Percentiles rank a stretch among this genome's conserved stretches.
These are phyloP conservation scores for Zygogramma bicolorata DNA, from an alignment of 2,888 invertebrate species.

Conservation along the genomic window DNA sequence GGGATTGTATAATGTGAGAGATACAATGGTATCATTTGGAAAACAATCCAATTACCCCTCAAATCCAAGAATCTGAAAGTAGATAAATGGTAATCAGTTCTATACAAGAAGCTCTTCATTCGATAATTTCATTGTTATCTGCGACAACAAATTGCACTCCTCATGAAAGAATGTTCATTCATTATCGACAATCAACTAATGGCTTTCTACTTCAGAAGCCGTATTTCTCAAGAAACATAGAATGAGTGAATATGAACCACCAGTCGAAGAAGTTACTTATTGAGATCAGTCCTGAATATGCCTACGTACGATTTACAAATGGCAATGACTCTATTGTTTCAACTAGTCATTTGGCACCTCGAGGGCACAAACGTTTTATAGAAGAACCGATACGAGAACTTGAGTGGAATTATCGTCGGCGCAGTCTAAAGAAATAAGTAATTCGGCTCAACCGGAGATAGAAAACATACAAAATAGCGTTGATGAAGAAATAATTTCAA, in stretches of 20 bases:
- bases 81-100: background rate
- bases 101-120: background rate
- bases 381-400: background rate
- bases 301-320: background rate
- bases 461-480: background rate
- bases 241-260: background rate
- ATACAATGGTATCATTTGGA: slow-evolving; percentile 17
- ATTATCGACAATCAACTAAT: background rate
- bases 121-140: background rate
- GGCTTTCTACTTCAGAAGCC: background rate
- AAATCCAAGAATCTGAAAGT: background rate
- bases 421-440: background rate
- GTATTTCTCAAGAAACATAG: background rate
- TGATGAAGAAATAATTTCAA: background rate
- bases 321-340: slow-evolving; percentile 1
- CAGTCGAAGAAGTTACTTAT: slow-evolving; percentile 17
- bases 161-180: background rate
- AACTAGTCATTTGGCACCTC: background rate
- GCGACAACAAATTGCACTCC: background rate
- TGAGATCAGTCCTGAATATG: slow-evolving; percentile 9
- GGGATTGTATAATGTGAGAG: background rate
- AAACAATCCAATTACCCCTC: background rate
- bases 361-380: background rate
- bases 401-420: background rate
- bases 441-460: background rate